Percentiles rank a stretch among this genome's conserved stretches.
phyloP scores from a whole-genome alignment of 2,113 vertebrate genomes.

The Orycteropus afer region DNA sequence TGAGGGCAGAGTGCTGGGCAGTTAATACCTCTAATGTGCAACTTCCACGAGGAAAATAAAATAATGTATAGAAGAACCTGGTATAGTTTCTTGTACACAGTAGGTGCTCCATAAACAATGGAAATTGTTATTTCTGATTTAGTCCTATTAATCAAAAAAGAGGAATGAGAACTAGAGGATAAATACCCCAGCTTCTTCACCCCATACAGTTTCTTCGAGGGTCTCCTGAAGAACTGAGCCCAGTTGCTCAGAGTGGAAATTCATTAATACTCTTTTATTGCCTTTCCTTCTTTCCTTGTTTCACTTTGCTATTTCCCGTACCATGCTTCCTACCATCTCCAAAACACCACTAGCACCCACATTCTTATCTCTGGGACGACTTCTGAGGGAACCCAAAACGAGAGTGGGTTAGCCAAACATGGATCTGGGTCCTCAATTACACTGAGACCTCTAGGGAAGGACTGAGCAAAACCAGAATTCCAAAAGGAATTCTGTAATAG shows the following conservation, averaged over 20 bases:
- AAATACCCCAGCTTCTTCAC: not conserved
- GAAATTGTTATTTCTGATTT: not conserved
- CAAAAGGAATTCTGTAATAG: not conserved
- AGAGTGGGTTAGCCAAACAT: not conserved
- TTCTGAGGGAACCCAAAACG: not conserved
- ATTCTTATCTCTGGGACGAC: not conserved
- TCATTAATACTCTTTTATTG: not conserved
- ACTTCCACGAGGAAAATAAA: constrained; percentile 26
- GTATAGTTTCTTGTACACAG: not conserved
- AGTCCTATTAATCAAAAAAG: not conserved
- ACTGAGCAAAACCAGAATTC: not conserved
- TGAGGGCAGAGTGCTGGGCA: not conserved
- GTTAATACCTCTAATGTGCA: not conserved
- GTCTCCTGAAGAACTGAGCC: not conserved
- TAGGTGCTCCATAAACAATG: not conserved
- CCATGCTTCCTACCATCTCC: not conserved
- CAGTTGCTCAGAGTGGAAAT: not conserved
- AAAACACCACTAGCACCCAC: not conserved
- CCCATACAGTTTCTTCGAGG: not conserved
- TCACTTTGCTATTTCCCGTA: not conserved
- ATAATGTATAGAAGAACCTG: not conserved
- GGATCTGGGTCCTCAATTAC: not conserved
- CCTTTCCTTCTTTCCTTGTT: not conserved
- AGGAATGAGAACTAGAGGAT: not conserved
- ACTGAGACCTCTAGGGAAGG: not conserved